phyloP scores from a whole-genome alignment of 1,140 invertebrate genomes.

The Hypsibius dujardini region DNA sequence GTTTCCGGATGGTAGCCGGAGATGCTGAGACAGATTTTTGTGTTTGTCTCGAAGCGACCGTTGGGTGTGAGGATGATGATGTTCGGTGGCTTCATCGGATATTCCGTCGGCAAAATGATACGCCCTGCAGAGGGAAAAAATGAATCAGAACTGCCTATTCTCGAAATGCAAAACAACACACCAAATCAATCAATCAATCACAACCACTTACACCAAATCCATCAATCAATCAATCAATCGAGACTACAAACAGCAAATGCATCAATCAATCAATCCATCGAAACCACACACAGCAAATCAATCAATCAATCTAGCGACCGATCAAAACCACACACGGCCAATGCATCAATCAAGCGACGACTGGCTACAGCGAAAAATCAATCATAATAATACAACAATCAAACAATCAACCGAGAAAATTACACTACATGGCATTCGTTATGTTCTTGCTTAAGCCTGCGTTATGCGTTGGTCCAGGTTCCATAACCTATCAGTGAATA shows the following conservation, averaged over 20 bases:
- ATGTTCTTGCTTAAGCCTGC: too few relatives aligned
- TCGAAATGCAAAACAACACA: not conserved
- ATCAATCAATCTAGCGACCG: too few relatives aligned
- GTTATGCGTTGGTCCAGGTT: too few relatives aligned
- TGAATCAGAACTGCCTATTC: constrained; percentile 26
- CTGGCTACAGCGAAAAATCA: too few relatives aligned
- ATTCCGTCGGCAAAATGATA: constrained; percentile 70
- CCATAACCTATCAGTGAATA: too few relatives aligned
- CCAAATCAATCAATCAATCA: constrained; percentile 9
- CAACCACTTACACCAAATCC: not conserved
- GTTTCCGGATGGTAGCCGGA: constrained; percentile 93
- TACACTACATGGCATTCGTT: too few relatives aligned
- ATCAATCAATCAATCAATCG: not conserved
- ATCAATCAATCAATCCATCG: not conserved
- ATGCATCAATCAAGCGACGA: too few relatives aligned
- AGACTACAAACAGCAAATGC: too few relatives aligned
- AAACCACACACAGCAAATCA: too few relatives aligned
- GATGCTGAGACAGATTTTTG: constrained; percentile 89
- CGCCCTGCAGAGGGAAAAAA: constrained; percentile 43
- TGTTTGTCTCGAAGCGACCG: constrained; percentile 79
- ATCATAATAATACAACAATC: too few relatives aligned
- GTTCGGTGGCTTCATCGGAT: constrained; percentile 93
- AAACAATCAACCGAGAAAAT: too few relatives aligned
- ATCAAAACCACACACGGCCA: too few relatives aligned
- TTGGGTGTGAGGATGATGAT: constrained; percentile 84